Evolutionary conservation across 2,113 vertebrate genomes (phyloP).

Genomic region (Panthera tigris): DNA sequence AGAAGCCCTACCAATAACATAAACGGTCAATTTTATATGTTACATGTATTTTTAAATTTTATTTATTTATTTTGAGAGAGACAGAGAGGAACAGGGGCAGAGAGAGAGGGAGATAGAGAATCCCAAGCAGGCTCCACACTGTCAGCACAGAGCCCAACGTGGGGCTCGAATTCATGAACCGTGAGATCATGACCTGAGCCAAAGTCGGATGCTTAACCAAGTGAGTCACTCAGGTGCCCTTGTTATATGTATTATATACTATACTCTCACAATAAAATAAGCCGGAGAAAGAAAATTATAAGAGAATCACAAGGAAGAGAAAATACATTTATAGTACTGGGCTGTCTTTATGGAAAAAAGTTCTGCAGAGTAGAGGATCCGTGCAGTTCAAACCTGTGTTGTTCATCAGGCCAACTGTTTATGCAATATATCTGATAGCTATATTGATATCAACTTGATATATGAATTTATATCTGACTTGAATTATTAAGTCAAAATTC

Average conservation of each 20-base stretch:
- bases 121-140: no score
- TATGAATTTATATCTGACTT: neutral
- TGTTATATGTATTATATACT: neutral
- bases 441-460: neutral
- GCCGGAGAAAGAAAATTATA: neutral
- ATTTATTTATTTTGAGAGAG: no score
- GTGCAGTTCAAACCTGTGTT: neutral
- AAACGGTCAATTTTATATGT: neutral
- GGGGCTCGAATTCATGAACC: no score
- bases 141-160: no score
- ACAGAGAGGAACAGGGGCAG: no score
- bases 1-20: neutral
- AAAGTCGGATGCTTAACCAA: no score
- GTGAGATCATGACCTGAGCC: no score
- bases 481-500: slow-evolving; percentile 10
- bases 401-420: neutral
- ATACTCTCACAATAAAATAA: neutral
- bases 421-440: neutral
- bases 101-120: no score
- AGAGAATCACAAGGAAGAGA: neutral
- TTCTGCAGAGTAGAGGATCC: neutral
- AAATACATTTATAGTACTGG: neutral
- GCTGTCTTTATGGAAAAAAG: neutral
- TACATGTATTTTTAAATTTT: neutral
- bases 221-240: no score